Base-by-base conservation (phyloP, 1,140 invertebrate genomes). In the Akabosia matsudoensis region DNA sequence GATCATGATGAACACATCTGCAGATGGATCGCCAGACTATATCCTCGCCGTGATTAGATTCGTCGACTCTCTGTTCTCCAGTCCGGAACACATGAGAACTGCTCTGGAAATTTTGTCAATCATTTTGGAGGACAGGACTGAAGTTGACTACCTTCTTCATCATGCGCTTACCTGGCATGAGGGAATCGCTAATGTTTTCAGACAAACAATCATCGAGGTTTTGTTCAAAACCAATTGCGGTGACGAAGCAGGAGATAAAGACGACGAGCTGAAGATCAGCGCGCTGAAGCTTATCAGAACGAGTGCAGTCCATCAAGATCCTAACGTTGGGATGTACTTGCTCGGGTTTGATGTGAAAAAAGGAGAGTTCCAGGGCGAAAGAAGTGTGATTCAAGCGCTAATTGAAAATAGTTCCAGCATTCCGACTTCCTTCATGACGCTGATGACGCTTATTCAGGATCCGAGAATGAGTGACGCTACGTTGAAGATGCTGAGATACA, bases 241-340 rank as follows among this genome's bases (percentile, higher is more conserved):
- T 28, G 22, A 56, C 3, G 7, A 7, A 56, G 10, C n/a, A 45
- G 24, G 31, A 7, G 30, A 54, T 7, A 26, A 7, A 37, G 45
- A 52, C 14, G 61, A 73, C 0, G 33, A 76, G 13, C 16, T 81
- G 2, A 79, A 79, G 31, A 28, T 74, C 26, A 16, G 33, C 3
- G 64, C 77, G 1, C 76, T 81, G 1, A 51, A 79, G 34, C n/a
- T 81, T 2, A 33, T 81, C 3, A 56, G 79, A 2, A 73, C 70
- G 1, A 76, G 73, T 31, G 73, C 76, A 13, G 73, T 76, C 22
- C 80, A 81, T 74, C 33, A 75, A 2, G 1, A 77, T 28, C 80
- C 80, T 22, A 81, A 81, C 64, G 3, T 81, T 24, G 80, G 76
- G 0, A 45, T 79, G 0, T 79, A 56, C 51, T 73, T 81, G 1